Evolutionary conservation across 2,113 vertebrate species (phyloP), one percentile per base, ranked within the genome.

Genomic region (Saguinus midas): DNA sequence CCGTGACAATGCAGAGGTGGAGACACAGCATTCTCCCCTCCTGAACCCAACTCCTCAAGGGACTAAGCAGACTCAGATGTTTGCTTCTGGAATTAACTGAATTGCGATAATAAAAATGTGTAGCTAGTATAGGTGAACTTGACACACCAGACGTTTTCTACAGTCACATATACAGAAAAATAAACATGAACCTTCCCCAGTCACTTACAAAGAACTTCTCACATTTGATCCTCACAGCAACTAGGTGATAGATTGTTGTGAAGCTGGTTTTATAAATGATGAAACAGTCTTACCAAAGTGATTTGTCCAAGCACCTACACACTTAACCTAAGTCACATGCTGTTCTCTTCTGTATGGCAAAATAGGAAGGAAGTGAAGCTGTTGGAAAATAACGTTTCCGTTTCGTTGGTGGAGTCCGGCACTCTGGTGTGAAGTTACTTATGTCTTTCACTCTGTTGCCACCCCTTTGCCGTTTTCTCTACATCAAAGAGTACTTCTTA

Each of bases 31-130:
- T n/a, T 50, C 35, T 78, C 35, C 17, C 45, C 81, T 86, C 5
- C 52, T 37, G 20, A 73, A 1, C 18, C 64, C 45, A 87, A 0
- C 23, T 87, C 61, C 52, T 86, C 68, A 40, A 94, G 52, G 35
- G 16, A 87, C 45, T 76, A 35, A 85, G 66, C 9, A 13, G 8
- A 16, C n/a, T 84, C 84, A 80, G 80, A 80, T 95, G 83, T 96
- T 96, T 95, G 82, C 96, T 96, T 94, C 81, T 94, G 58, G 52
- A 96, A 87, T 94, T 90, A 91, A 88, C 50, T 70, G 52, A 88
- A 21, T 86, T 95, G n/a, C 90, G 92, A 87, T 88, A 82, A 93
- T 91, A 97, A 92, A 95, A 96, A 92, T 40, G 37, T 79, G 29
- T 73, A 48, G 17, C 58, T 55, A 45, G 89, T 92, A 76, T 10